Base-by-base conservation (phyloP, 2,888 invertebrate species). In the Melieria picta region DNA sequence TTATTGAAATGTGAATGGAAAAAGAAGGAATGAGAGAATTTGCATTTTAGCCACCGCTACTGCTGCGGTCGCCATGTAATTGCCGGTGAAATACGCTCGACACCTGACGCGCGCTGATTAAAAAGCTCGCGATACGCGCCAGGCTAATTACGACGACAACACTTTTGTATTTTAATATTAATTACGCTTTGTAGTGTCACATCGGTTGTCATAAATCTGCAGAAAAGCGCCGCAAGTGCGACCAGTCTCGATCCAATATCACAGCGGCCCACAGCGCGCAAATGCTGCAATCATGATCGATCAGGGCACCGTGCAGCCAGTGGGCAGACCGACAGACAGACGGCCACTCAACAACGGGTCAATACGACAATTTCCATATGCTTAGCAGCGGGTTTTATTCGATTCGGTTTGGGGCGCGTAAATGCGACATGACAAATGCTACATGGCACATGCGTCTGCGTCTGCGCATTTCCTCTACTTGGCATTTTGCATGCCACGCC, bases 141-240 rank as follows among this genome's bases (percentile, higher is more conserved):
- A 30, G 30, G 30, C 61, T 67, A 67, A 66, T 66, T 66, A 46
- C 66, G 60, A 9, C 50, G 50, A 67, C 67, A 67, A 61, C 67
- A 67, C 67, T 60, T 61, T 67, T 13, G 52, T 60, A 67, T 52
- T 52, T 58, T 57, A 46, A 48, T 58, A 57, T 66, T 58, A 66
- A 66, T 58, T 57, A 30, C 57, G 55, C 10, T 30, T 30, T 30
- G 30, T 30, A 30, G 30, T 30, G 30, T 30, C 30, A 30, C 30
- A 30, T 30, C 30, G 30, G 30, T 30, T 30, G 30, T 30, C 30
- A 30, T 30, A 30, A 30, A 48, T n/a, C 13, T 7, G 50, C 7
- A 11, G 30, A 16, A 58, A 58, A 7, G 16, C 4, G 43, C 7
- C n/a, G 43, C 10, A 55, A n/a, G 13, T 43, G n/a, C 52, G 45